phyloP scores from a whole-genome alignment of 53 echinoderm and acorn worm genomes.

The Hippasteria phrygiana region DNA sequence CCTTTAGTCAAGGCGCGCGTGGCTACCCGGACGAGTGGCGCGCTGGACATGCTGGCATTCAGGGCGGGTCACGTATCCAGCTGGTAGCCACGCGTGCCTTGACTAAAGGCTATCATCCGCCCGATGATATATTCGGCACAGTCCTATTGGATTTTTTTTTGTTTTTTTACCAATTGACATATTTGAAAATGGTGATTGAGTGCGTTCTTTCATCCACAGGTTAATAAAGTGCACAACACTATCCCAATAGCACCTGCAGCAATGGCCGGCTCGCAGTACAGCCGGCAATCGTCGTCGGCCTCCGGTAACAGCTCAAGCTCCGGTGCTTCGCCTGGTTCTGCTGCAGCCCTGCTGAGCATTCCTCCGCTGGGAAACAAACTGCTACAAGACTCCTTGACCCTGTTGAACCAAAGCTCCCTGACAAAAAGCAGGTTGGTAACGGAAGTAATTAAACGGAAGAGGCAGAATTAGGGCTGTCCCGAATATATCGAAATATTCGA shows the following conservation, averaged over 20 bases:
- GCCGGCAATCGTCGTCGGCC: conserved; percentile 22
- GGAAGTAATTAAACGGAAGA: too few species aligned
- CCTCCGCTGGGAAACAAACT: background rate
- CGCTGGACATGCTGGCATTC: too few species aligned
- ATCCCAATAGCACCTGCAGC: background rate
- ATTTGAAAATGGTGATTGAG: background rate
- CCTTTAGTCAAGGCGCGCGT: too few species aligned
- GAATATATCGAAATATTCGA: too few species aligned
- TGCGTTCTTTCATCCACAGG: background rate
- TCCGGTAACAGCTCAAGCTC: conserved; percentile 7
- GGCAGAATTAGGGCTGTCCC: too few species aligned
- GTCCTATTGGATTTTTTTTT: too few species aligned
- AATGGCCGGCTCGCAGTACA: background rate
- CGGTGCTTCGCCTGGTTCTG: background rate
- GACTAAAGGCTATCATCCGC: too few species aligned
- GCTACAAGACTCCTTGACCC: conserved; percentile 2
- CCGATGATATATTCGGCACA: too few species aligned
- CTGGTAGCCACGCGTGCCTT: too few species aligned
- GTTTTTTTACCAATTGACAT: too few species aligned
- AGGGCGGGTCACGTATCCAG: too few species aligned
- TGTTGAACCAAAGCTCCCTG: conserved; percentile 47
- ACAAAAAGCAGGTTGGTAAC: conserved; percentile 41
- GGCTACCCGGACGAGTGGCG: too few species aligned
- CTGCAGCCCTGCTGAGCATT: background rate
- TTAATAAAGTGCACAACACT: conserved; percentile 10